Evolutionary conservation across 2,888 invertebrate genomes (phyloP), one percentile per base, ranked within the genome.

Genomic region (Pandemis cinnamomeana): DNA sequence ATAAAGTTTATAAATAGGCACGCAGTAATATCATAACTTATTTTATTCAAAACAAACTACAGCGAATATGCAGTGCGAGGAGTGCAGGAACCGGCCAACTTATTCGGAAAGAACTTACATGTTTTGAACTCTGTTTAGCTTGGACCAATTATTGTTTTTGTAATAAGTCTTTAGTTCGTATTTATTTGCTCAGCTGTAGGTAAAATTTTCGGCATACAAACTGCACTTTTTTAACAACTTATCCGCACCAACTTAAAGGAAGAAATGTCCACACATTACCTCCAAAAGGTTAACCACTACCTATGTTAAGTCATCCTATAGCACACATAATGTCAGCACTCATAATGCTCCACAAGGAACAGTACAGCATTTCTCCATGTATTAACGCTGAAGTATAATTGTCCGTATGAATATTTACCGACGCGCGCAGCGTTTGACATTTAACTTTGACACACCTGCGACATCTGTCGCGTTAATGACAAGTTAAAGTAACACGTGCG

Each of bases 331-430:
- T 71, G 62, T 68, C 41, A 72, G 63, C 15, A 15, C 42, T 60
- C 75, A 70, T 78, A 77, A 72, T 76, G 63, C 68, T 13, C 76
- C 27, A 20, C 7, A 5, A 36, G 67, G 72, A 79, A 80, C 78
- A 76, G 75, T 68, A 44, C 76, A 6, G 75, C 80, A 80, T 81
- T 79, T 77, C 79, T 79, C 73, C 81, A 81, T 80, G 76, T 77
- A 79, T 79, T 78, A 72, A 71, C 79, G 78, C 79, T 78, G 78
- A 61, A 72, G 71, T 67, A 76, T 73, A 75, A 76, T 72, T 77
- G 67, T 62, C 51, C 62, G 41, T 69, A 78, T 80, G 77, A 78
- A 80, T 81, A 79, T 78, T 70, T 69, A 77, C 70, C 63, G 63
- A n/a, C 67, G 75, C 73, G 74, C 75, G 76, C 76, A 71, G 7